A percentile compares a stretch with the other conserved stretches of the same genome.
These are phyloP conservation scores for Halichoerus grypus DNA, from an alignment of 2,113 vertebrate genomes.

Conservation along the genomic window DNA sequence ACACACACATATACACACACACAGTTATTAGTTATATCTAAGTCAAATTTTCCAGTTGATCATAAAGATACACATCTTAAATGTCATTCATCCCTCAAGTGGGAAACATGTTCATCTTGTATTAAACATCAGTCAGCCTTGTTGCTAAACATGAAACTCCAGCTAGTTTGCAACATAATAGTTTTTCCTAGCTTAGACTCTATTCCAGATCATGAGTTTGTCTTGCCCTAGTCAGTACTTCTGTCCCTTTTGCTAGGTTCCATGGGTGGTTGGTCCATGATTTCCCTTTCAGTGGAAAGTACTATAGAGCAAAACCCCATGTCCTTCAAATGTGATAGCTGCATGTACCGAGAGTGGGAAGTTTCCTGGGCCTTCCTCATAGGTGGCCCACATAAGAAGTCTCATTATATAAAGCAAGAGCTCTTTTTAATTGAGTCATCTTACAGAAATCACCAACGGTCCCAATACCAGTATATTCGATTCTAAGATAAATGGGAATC, in stretches of 20 bases:
- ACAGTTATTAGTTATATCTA: not conserved
- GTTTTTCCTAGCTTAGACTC: not conserved
- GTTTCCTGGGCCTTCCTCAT: not conserved
- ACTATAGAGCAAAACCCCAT: not conserved
- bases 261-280: not conserved
- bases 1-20: not conserved
- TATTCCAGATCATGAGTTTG: not conserved
- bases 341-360: not conserved
- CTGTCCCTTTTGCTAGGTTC: not conserved
- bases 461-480: not conserved
- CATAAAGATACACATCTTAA: not conserved
- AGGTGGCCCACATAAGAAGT: not conserved
- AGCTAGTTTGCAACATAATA: not conserved
- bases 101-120: not conserved
- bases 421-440: not conserved
- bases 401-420: not conserved
- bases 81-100: not conserved
- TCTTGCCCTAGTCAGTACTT: not conserved
- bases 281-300: not conserved
- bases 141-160: not conserved
- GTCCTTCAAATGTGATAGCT: not conserved
- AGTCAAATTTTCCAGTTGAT: conserved; percentile 41
- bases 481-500: not conserved
- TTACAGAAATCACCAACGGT: not conserved
- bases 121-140: not conserved